Evolutionary conservation across 2,888 invertebrate genomes (phyloP), one percentile per base, ranked within the genome.

Genomic region (Onchidella celtica): DNA sequence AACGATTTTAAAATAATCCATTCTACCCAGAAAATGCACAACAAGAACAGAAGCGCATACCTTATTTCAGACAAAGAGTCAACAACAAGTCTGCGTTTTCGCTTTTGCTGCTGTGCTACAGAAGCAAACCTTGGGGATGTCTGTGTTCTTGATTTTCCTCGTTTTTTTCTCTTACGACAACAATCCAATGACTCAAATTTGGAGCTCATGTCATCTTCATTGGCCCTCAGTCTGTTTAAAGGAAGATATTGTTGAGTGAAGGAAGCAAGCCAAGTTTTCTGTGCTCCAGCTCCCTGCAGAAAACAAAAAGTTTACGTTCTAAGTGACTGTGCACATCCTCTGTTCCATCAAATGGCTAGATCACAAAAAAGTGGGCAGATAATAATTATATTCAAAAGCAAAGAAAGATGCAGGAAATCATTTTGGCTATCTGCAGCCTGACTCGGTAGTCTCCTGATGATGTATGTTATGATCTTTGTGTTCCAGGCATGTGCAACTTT

Each of bases 181-280:
- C 63, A 61, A 68, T 87, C 85, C 17, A 89, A 76, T 14, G 83
- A 70, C 36, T 86, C 78, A n/a, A 70, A 59, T 66, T 85, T 87
- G 29, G 82, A 47, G 34, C 85, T 81, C 14, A 89, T 59, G 1
- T 81, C 84, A 74, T 87, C 73, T 40, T 87, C 87, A 34, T 86
- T 88, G 6, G 81, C 59, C 9, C 27, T 34, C 32, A 87, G 76
- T 66, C 87, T 73, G 9, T 75, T 83, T n/a, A 70, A 34, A 21
- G 88, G 89, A 3, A 89, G 73, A 72, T 84, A 83, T 65, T 85
- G 76, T 75, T 84, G 79, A 36, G 88, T 74, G 72, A 88, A 88
- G 0, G 86, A 76, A 14, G 79, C 57, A 2, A 79, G 47, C 79
- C 79, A 79, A 17, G 32, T 61, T 47, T 61, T 72, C 32, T 47